Base-by-base conservation (phyloP, 92 coral and sea anemone species). In the Blastomussa wellsi region DNA sequence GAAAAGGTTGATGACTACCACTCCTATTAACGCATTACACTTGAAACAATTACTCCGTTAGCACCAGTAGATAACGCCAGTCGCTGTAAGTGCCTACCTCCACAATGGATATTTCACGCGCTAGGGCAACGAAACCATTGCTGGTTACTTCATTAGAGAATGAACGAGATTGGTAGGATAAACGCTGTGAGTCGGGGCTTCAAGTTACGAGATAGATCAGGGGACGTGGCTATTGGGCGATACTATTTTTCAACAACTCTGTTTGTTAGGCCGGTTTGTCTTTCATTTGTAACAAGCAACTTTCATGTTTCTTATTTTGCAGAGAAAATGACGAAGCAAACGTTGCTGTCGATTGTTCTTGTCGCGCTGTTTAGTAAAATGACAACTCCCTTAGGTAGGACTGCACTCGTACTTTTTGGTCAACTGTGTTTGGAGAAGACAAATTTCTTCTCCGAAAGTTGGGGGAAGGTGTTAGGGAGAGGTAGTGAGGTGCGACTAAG, bases 351-450 rank as follows among this genome's bases (percentile, higher is more conserved):
- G 78, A 38, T 71, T 15, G 51, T 52, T 19, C 70, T 72, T 57
- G 65, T 29, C 26, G 78, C 52, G 14, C 15, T 38, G 8, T 71
- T 69, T 72, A 53, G 67, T 4, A 26, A 37, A 52, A 7, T 52
- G 12, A n/a, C 71, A 38, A 24, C 15, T 15, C 78, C 78, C 52
- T 53, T 82, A 12, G 86, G 86, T 82, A 82, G 72, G 86, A 32
- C 19, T 69, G 36, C 44, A 37, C 11, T 29, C 47, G 1, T 19
- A 32, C 12, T 69, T 67, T 32, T 41, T 2, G 31, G 32, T 16
- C 26, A 20, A 7, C 15, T 1, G 68, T 5, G 16, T 2, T 57
- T 1, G 28, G 19, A n/a, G 64, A 20, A 57, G 64, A 19, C 64
- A 19, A 19, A 20, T 55, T 17, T 17, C 26, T 19, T 51, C 19